Base-by-base conservation (phyloP, 2,797 vertebrate genomes). In the Mormyrus proboscirostris region DNA sequence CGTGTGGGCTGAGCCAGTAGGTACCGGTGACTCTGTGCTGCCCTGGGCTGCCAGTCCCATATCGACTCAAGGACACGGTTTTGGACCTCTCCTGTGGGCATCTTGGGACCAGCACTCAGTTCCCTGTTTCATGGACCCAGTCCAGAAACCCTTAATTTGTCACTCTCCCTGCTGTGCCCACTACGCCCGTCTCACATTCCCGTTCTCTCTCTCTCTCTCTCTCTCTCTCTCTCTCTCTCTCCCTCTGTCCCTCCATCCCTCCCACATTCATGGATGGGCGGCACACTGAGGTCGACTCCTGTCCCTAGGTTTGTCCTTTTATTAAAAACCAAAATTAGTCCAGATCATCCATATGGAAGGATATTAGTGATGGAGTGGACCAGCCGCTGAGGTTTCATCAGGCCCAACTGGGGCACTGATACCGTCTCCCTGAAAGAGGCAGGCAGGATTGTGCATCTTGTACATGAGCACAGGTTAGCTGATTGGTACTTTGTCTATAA, bases 61-160 rank as follows among this genome's bases (percentile, higher is more conserved):
- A 83, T 89, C 85, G 87, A 92, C 91, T 89, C 86, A 91, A 90
- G 65, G 88, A 82, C 90, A 89, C 89, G 79, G 29, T 87, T 86
- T 89, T 19, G 14, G 87, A 44, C 82, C 65, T 89, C 87, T 89
- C 5, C n/a, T 47, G 65, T 50, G 44, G 29, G 76, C 87, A 50
- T 86, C 76, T 82, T 41, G 73, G 79, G 19, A 25, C 55, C 79
- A 86, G 16, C 33, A 85, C 89, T 90, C 59, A 62, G 53, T 12
- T 10, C 85, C 33, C 69, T 53, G 76, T 44, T 73, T 19, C 82
- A 51, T 38, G 22, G 69, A 25, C 89, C 25, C 7, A 2, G 9
- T 33, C 50, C 16, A 49, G 92, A 90, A 82, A 86, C 90, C 90
- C 89, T 90, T 91, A 87, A 19, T 83, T 69, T 22, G 49, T 44